A percentile compares a stretch with the other conserved stretches of the same genome.
These are phyloP conservation scores for Psilopogon haemacephalus DNA, from an alignment of 2,113 vertebrate species.

Conservation along the genomic window DNA sequence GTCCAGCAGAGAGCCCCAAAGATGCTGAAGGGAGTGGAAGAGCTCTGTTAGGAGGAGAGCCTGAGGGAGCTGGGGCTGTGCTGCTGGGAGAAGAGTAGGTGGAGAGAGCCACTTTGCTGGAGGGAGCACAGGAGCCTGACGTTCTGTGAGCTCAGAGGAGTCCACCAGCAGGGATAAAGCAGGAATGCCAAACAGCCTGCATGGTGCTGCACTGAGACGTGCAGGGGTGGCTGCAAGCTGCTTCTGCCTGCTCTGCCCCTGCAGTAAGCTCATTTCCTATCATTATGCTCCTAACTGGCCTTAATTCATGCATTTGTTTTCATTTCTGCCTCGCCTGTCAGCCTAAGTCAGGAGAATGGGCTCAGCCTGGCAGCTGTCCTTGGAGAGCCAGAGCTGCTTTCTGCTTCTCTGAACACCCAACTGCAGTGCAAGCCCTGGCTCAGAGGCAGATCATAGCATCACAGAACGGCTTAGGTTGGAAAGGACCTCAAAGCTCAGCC, in stretches of 20 bases:
- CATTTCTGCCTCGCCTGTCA: neutral
- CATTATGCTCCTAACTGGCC: neutral
- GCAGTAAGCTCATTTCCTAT: neutral
- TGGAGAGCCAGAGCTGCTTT: neutral
- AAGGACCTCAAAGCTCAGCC: no score
- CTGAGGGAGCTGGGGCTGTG: no score
- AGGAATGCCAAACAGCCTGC: neutral
- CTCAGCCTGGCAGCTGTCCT: neutral
- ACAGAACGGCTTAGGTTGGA: no score
- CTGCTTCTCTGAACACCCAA: neutral
- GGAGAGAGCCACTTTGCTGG: neutral
- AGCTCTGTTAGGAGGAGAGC: no score
- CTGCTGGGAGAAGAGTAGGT: no score
- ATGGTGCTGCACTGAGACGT: neutral
- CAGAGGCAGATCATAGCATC: neutral
- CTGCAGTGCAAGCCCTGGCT: neutral
- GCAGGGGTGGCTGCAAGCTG: neutral
- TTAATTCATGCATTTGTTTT: neutral
- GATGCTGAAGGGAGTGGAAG: no score
- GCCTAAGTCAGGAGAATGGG: neutral
- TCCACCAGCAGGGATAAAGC: neutral
- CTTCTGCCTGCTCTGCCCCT: neutral
- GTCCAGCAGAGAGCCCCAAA: no score
- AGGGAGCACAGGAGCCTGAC: neutral
- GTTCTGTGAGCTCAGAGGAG: neutral